These are phyloP conservation scores for Muricea muricata DNA, from an alignment of 92 coral and sea anemone genomes.

Conservation along the genomic window DNA sequence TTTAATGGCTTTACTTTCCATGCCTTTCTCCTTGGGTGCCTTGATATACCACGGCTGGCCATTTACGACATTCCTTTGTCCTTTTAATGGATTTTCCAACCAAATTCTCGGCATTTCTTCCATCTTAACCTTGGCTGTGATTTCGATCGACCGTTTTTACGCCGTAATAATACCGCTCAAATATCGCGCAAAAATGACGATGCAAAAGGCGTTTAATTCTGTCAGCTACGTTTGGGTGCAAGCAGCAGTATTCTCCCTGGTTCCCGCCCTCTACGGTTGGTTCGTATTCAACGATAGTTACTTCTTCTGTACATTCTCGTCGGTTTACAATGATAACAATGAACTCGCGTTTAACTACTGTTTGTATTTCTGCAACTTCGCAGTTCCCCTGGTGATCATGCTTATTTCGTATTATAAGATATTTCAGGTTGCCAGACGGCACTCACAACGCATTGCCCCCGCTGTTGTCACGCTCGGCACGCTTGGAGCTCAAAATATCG, in stretches of 20 bases:
- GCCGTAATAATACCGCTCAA: constrained; percentile 95
- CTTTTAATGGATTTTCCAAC: constrained; percentile 85
- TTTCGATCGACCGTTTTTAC: constrained; percentile 90
- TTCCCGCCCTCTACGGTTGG: constrained; percentile 84
- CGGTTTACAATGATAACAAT: constrained; percentile 62
- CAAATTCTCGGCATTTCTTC: constrained; percentile 87
- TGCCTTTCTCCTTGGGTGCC: constrained; percentile 94
- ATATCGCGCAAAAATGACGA: constrained; percentile 95
- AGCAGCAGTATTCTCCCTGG: constrained; percentile 74
- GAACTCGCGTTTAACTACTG: constrained; percentile 73
- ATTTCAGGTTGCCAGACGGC: constrained; percentile 89
- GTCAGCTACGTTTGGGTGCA: constrained; percentile 87
- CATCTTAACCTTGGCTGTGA: constrained; percentile 83
- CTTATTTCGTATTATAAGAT: constrained; percentile 83
- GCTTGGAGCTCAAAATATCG: constrained; percentile 73
- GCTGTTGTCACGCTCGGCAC: constrained; percentile 85
- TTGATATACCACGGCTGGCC: constrained; percentile 81
- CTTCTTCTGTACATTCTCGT: constrained; percentile 88
- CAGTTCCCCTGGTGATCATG: constrained; percentile 77
- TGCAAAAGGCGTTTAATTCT: constrained; percentile 84
- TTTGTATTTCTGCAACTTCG: constrained; percentile 82
- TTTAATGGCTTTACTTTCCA: constrained; percentile 87
- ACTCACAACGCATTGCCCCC: constrained; percentile 94
- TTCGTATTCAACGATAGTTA: constrained; percentile 75
- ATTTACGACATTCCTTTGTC: constrained; percentile 85